Conservation (phyloP, 2,113 vertebrate species). For the Aegotheles bennettii region DNA sequence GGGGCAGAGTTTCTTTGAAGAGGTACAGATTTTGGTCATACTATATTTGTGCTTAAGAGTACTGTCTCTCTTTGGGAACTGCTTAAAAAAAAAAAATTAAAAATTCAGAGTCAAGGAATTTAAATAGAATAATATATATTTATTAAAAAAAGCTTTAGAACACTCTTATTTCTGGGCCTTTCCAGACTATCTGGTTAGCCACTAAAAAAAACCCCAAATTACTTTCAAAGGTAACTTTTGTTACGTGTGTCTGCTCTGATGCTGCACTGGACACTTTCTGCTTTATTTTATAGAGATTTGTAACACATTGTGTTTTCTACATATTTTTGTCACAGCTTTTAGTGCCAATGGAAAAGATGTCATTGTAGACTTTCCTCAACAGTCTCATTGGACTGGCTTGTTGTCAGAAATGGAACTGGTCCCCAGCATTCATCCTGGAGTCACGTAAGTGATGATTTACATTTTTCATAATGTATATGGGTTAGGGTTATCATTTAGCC, state of each 20-base stretch:
- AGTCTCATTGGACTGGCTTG: conserved; percentile 97
- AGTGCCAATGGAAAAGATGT: conserved; percentile 98
- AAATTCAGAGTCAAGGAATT: not conserved
- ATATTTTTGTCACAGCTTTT: conserved; percentile 79
- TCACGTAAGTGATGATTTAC: conserved; percentile 79
- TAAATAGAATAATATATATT: not conserved
- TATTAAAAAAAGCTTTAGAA: not conserved
- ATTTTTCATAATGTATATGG: not conserved
- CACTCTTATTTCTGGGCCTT: not conserved
- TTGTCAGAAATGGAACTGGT: conserved; percentile 97
- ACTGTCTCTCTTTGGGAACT: not conserved
- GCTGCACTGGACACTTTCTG: not conserved
- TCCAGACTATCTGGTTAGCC: not conserved
- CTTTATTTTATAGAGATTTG: not conserved
- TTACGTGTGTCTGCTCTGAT: not conserved
- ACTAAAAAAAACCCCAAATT: too few relatives aligned
- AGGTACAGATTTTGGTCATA: not conserved
- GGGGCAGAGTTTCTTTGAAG: not conserved
- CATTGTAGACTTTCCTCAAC: conserved; percentile 97
- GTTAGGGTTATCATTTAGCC: not conserved
- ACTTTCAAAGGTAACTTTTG: not conserved
- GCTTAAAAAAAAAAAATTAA: not conserved
- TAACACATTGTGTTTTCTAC: not conserved
- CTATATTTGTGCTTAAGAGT: not conserved
- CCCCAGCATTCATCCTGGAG: conserved; percentile 93